These are phyloP conservation scores for Troilus luridus DNA, from an alignment of 2,888 invertebrate genomes.

Conservation along the genomic window DNA sequence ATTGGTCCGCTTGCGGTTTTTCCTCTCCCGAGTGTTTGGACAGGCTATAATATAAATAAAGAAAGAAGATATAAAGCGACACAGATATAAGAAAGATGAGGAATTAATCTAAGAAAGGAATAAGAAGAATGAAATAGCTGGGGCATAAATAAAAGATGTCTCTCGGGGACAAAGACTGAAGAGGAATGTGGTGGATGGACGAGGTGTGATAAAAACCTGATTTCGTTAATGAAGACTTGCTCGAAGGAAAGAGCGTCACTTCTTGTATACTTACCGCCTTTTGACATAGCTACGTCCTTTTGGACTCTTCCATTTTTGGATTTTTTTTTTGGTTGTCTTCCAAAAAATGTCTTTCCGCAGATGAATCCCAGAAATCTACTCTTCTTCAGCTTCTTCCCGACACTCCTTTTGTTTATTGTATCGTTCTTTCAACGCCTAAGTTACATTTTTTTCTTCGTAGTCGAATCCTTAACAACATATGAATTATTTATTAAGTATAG, in stretches of 20 bases:
- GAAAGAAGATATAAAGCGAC: constrained; percentile 31
- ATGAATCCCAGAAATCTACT: neutral
- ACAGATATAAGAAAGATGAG: constrained; percentile 38
- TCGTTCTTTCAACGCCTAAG: constrained; percentile 16
- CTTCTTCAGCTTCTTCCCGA: neutral
- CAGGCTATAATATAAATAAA: constrained; percentile 33
- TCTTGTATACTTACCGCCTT: constrained; percentile 47
- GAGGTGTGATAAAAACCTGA: constrained; percentile 46
- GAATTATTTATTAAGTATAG: neutral
- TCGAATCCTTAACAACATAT: neutral
- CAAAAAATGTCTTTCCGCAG: constrained; percentile 31
- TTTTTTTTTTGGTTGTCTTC: neutral
- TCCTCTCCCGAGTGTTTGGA: constrained; percentile 7
- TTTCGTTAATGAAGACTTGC: constrained; percentile 44
- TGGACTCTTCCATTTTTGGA: neutral
- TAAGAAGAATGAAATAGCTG: constrained; percentile 32
- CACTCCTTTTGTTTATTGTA: constrained; percentile 36
- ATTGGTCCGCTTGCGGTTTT: constrained; percentile 3
- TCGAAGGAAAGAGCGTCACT: neutral
- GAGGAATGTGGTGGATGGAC: neutral
- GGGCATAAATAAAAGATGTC: constrained; percentile 21
- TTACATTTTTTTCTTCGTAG: neutral
- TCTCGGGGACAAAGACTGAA: neutral
- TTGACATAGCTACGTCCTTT: constrained; percentile 7
- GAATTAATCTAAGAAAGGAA: constrained; percentile 38